Evolutionary conservation across 2,113 vertebrate genomes (phyloP).

Genomic region (Clarias gariepinus): DNA sequence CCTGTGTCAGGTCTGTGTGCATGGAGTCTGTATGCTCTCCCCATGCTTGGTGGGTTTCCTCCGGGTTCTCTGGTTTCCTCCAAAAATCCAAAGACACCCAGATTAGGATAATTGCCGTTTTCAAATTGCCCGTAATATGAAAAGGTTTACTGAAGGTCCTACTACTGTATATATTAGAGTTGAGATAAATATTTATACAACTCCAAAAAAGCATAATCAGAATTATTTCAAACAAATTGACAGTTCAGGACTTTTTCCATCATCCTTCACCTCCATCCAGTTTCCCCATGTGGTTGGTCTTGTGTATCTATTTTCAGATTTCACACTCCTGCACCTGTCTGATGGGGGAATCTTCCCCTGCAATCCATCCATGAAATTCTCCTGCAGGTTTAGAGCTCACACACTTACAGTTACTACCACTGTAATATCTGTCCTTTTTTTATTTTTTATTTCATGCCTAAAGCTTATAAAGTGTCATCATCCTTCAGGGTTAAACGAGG

Average conservation of each 20-base stretch:
- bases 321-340: background rate
- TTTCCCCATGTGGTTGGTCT: background rate
- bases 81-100: too few relatives aligned
- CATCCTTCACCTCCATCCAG: background rate
- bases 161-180: too few relatives aligned
- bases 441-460: background rate
- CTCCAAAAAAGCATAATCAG: background rate
- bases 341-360: background rate
- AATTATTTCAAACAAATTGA: background rate
- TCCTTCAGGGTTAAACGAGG: background rate
- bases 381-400: background rate
- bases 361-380: background rate
- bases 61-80: too few relatives aligned
- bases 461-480: background rate
- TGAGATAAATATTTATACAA: background rate
- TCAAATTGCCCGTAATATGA: too few relatives aligned
- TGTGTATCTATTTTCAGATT: slow-evolving; percentile 12
- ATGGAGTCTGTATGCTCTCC: too few relatives aligned
- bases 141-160: too few relatives aligned
- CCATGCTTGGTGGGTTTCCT: too few relatives aligned
- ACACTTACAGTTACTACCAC: background rate
- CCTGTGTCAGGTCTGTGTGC: too few relatives aligned
- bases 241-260: too few relatives aligned
- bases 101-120: too few relatives aligned
- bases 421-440: background rate